phyloP scores from a whole-genome alignment of 1,140 invertebrate species.

The Drosophila hydei region DNA sequence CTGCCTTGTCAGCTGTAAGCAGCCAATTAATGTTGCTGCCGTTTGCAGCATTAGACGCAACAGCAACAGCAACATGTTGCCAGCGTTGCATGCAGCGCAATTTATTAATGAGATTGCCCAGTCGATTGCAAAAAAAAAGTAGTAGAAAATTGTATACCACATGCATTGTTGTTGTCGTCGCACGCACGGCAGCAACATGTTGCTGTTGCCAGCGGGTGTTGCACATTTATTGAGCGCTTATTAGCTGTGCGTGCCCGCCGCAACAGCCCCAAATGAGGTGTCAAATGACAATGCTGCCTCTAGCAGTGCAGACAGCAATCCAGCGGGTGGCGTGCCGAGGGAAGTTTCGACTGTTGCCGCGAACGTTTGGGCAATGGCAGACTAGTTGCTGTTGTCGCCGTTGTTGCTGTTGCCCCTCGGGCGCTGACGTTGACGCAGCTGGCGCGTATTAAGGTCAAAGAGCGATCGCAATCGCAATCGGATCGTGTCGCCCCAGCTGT shows the following conservation, averaged over 20 bases:
- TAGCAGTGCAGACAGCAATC: not conserved
- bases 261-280: constrained; percentile 70
- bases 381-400: constrained; percentile 8
- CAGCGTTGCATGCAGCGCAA: constrained; percentile 74
- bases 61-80: constrained; percentile 62
- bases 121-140: constrained; percentile 69
- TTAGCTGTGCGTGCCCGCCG: constrained; percentile 65
- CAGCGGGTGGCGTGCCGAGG: not conserved
- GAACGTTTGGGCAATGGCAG: constrained; percentile 4
- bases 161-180: constrained; percentile 61
- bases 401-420: not conserved
- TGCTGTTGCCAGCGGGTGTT: constrained; percentile 79
- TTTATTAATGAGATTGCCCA: constrained; percentile 83
- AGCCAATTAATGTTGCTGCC: constrained; percentile 77
- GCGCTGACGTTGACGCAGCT: constrained; percentile 73
- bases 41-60: constrained; percentile 35
- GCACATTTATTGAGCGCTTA: constrained; percentile 82
- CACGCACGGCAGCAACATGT: constrained; percentile 62
- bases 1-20: constrained; percentile 71
- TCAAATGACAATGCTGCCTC: constrained; percentile 73
- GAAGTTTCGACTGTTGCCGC: too few relatives aligned
- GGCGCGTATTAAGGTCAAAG: constrained; percentile 82
- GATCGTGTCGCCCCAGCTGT: constrained; percentile 81
- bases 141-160: constrained; percentile 39
- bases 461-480: constrained; percentile 79